phyloP scores from a whole-genome alignment of 2,113 vertebrate genomes.

The Edolisoma coerulescens region DNA sequence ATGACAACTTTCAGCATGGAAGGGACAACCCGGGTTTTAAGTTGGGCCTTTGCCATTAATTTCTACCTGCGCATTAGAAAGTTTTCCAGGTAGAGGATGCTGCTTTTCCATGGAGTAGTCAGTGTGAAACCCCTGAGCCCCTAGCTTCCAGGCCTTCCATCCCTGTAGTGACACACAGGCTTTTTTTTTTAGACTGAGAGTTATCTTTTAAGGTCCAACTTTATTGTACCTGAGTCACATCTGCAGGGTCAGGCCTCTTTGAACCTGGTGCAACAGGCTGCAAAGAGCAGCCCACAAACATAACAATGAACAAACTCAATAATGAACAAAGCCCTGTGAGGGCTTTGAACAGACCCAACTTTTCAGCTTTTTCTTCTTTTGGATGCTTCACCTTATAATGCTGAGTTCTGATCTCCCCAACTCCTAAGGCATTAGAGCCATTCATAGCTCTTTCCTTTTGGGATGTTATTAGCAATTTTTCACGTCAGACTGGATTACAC shows the following conservation, averaged over 20 bases:
- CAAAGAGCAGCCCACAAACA: neutral
- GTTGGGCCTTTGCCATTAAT: neutral
- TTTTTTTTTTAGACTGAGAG: neutral
- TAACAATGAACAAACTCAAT: neutral
- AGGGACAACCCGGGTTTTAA: neutral
- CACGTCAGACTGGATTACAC: conserved; percentile 23
- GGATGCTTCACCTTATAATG: neutral
- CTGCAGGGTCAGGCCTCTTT: neutral
- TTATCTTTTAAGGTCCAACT: neutral
- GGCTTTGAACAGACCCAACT: neutral
- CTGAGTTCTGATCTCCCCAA: neutral
- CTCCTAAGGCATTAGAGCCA: neutral
- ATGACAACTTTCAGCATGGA: neutral
- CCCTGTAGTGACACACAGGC: neutral
- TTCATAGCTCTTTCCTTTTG: conserved; percentile 32
- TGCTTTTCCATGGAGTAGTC: neutral
- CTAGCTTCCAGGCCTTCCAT: neutral
- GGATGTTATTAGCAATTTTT: conserved; percentile 40
- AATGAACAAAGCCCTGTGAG: neutral
- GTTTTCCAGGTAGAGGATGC: neutral
- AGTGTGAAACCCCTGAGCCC: neutral
- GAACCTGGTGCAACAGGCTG: neutral
- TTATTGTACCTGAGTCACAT: neutral
- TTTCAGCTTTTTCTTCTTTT: neutral
- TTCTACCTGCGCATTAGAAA: neutral